Evolutionary conservation across 2,888 invertebrate species (phyloP), one percentile per base, ranked within the genome.

Genomic region (Drosophila kuntzei): DNA sequence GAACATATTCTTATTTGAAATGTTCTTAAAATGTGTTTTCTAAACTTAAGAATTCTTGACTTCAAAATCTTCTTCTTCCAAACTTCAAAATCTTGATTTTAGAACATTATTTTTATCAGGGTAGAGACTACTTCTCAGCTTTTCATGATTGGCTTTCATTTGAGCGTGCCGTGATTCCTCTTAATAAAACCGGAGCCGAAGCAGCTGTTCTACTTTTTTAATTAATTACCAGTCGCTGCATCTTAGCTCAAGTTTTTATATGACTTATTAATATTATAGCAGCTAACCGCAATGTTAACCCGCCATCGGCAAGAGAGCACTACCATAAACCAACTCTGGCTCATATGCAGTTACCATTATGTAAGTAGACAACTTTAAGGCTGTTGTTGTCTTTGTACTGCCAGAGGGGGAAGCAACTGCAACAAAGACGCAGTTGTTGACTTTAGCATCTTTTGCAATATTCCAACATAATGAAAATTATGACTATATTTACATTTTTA

Each of bases 191-290:
- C 47, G 11, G 49, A 34, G 34, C 49, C 20, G 9, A 20, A 37
- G 37, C 25, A 37, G 37, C 37, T 25, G 36, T 37, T 51, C 6
- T 12, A 12, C 32, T 44, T 34, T 44, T 43, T 58, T 65, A 66
- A 75, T 74, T 74, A 74, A 59, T 66, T 59, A 62, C 41, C 41
- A 54, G 20, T 34, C 49, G 25, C 55, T 47, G 53, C 66, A 71
- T 27, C 57, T 47, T 63, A 43, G 43, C 39, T 46, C 41, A 64
- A 73, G 57, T 57, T 64, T 51, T 51, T 36, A 63, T 58, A 66
- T 73, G 54, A 58, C 66, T 74, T 75, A 75, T 75, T 71, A 75
- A 75, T 53, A 60, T 53, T 75, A 49, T 34, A 75, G 51, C 20
- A 37, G 59, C 9, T 12, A 55, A 16, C 67, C 59, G 57, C 75